Percentiles rank a stretch among this genome's conserved stretches.
phyloP scores from a whole-genome alignment of 2,888 invertebrate species.

The Calliphora vomitoria region DNA sequence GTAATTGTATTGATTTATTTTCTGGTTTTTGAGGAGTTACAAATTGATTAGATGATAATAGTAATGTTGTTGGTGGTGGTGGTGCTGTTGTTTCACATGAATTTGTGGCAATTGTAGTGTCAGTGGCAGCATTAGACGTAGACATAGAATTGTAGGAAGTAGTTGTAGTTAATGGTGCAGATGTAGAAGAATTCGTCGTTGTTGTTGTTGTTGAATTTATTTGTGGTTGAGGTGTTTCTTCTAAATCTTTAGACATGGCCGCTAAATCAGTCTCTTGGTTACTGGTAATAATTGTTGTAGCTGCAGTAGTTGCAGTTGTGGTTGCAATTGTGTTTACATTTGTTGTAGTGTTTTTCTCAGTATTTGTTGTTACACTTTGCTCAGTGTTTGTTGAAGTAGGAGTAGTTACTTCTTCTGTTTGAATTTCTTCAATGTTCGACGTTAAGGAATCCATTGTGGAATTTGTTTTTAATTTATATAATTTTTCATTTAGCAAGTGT shows the following conservation, averaged over 20 bases:
- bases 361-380: constrained; percentile 9
- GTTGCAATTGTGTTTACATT: constrained; percentile 41
- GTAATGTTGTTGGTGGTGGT: constrained; percentile 18
- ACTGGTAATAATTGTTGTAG: constrained; percentile 65
- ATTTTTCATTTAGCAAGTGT: constrained; percentile 25
- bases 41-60: constrained; percentile 65
- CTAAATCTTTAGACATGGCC: constrained; percentile 78
- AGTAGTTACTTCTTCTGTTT: constrained; percentile 35
- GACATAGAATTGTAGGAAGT: constrained; percentile 48
- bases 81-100: constrained; percentile 12
- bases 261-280: constrained; percentile 82
- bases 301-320: constrained; percentile 31
- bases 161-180: constrained; percentile 66
- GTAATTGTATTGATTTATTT: constrained; percentile 68
- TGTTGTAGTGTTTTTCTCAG: background rate
- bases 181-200: constrained; percentile 66
- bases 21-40: constrained; percentile 68
- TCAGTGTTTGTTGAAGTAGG: constrained; percentile 15
- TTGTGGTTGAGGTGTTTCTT: constrained; percentile 73
- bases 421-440: constrained; percentile 44
- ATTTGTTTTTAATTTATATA: constrained; percentile 42
- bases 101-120: constrained; percentile 30
- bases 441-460: constrained; percentile 61
- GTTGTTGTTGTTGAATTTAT: constrained; percentile 50
- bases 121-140: constrained; percentile 4